phyloP scores from a whole-genome alignment of 2,888 invertebrate species.

The Cephonodes hylas region DNA sequence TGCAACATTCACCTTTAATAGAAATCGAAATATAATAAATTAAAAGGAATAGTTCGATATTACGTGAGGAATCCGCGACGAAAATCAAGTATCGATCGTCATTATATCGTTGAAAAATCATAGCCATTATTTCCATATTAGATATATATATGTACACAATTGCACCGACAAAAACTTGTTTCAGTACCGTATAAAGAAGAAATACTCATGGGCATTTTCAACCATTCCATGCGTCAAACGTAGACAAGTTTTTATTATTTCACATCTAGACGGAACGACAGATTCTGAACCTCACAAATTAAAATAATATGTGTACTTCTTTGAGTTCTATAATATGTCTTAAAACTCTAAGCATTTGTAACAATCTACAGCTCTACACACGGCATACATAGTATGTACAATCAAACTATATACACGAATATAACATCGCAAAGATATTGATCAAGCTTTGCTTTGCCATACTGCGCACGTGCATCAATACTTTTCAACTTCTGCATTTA shows the following conservation, averaged over 20 bases:
- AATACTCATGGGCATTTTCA: background rate
- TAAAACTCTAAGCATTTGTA: conserved; percentile 65
- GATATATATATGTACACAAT: conserved; percentile 36
- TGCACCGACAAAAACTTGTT: conserved; percentile 29
- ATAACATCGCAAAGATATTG: conserved; percentile 58
- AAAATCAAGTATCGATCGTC: conserved; percentile 8
- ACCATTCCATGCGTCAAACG: background rate
- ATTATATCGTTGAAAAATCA: conserved; percentile 37
- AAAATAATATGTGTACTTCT: conserved; percentile 52
- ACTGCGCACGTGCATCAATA: conserved; percentile 38
- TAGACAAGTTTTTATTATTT: background rate
- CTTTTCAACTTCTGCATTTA: background rate
- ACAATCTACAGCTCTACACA: conserved; percentile 73
- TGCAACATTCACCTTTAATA: conserved; percentile 64
- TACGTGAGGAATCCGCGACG: background rate
- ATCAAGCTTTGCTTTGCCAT: conserved; percentile 45
- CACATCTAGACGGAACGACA: background rate
- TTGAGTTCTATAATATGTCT: conserved; percentile 58
- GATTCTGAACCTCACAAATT: conserved; percentile 26
- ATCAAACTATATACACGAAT: conserved; percentile 71
- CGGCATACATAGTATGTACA: conserved; percentile 79
- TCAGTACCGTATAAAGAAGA: conserved; percentile 6
- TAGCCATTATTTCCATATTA: conserved; percentile 34
- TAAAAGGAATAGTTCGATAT: conserved; percentile 8
- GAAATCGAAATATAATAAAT: conserved; percentile 44